Base-by-base conservation (phyloP, 2,797 vertebrate genomes). In the Hippocampus kuda region DNA sequence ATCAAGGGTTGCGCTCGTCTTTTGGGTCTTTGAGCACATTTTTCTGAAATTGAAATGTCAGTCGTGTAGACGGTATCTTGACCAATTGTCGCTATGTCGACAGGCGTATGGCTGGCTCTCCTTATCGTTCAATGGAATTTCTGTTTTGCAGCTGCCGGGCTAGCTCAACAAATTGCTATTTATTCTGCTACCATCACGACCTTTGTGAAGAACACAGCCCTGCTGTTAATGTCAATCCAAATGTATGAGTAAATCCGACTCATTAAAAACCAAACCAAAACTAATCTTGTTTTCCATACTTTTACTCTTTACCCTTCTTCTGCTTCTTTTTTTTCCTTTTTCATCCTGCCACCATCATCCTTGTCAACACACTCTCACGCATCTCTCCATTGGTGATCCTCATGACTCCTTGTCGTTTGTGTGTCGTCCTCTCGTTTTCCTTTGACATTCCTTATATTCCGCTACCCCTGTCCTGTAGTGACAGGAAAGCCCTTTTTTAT, bases 401-500 rank as follows among this genome's bases (percentile, higher is more conserved):
- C n/a, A 65, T 65, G 34, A 30, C 49, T 34, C 34, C 26, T 41
- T 54, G 1, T 48, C 26, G n/a, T 26, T 38, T 67, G 26, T 66
- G 16, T 66, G 48, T 66, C 44, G 18, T 10, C 46, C 22, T 67
- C 20, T 38, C 6, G 16, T 60, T 48, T 34, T 49, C 20, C 3
- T 66, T 20, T 65, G 22, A 48, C 11, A 44, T 6, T 26, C 56
- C 7, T 34, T 9, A 24, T 8, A 24, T 30, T 15, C 4, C 63
- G 11, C 18, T 46, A 27, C 7, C 70, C 69, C 57, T 22, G 65
- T 68, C 24, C 8, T 34, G 38, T 75, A 98, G 95, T 97, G 79
- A 90, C 92, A 71, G 94, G 96, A 74, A 98, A 98, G 78, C 95
- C 95, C 0, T 98, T 98, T 85, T 93, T 93, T 65, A 73, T 96